A percentile compares a stretch with the other conserved stretches of the same genome.
Conservation (phyloP, 1,140 invertebrate genomes). For the Gonatopus flavifemur region DNA sequence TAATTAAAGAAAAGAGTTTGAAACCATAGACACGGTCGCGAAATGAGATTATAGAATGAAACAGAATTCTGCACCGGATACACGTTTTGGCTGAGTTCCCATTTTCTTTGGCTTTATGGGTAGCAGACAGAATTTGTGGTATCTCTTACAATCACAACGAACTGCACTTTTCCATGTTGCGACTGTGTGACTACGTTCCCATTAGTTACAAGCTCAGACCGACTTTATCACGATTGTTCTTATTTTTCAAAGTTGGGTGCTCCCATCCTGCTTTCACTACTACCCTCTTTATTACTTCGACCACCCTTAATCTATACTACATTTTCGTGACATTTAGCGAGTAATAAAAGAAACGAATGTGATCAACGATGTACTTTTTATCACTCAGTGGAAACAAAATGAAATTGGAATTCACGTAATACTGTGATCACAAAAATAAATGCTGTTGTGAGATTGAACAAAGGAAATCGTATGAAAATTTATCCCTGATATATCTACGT, state of each 20-base stretch:
- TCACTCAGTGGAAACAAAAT: too few species aligned
- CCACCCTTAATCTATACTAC: not conserved
- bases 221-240: not conserved
- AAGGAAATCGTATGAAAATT: too few species aligned
- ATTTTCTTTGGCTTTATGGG: conserved; percentile 35
- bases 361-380: too few species aligned
- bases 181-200: conserved; percentile 18
- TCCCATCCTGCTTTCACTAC: not conserved
- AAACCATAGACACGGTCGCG: too few species aligned
- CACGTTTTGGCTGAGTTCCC: conserved; percentile 33
- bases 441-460: too few species aligned
- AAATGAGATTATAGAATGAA: too few species aligned
- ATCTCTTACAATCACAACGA: conserved; percentile 21
- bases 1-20: too few species aligned
- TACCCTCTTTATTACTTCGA: not conserved
- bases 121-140: conserved; percentile 31
- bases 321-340: not conserved
- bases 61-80: too few species aligned
- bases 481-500: too few species aligned
- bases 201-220: conserved; percentile 28
- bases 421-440: too few species aligned
- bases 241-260: not conserved
- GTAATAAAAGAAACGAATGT: too few species aligned
- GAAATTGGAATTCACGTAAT: too few species aligned
- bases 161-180: conserved; percentile 26